Conservation (phyloP, 2,113 vertebrate species). For the Benitochromis conjunctus region DNA sequence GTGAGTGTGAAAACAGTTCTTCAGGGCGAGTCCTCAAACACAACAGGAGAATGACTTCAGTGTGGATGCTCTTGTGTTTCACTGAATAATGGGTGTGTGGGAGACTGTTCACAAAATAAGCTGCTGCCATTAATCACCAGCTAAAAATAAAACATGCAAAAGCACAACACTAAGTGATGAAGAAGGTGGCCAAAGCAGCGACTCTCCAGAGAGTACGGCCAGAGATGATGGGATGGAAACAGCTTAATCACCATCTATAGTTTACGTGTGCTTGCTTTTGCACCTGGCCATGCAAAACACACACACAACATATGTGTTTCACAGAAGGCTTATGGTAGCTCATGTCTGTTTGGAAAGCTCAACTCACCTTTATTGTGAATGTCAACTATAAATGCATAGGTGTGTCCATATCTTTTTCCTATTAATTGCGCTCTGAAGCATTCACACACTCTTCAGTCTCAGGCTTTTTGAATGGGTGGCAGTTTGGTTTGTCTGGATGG, state of each 20-base stretch:
- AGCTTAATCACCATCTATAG: slow-evolving; percentile 16
- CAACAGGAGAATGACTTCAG: not conserved
- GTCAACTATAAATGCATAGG: not conserved
- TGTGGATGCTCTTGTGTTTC: slow-evolving; percentile 19
- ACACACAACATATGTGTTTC: slow-evolving; percentile 2
- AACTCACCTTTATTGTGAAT: slow-evolving; percentile 26
- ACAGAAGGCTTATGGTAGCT: slow-evolving; percentile 3
- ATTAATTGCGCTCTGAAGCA: not conserved
- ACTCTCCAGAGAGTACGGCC: slow-evolving; percentile 12
- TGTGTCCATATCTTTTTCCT: not conserved
- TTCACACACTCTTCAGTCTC: not conserved
- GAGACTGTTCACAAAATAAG: not conserved
- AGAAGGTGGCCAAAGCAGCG: slow-evolving; percentile 42
- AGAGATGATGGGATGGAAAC: slow-evolving; percentile 28
- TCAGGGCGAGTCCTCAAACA: not conserved
- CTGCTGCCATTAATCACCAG: slow-evolving; percentile 28
- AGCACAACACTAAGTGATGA: slow-evolving; percentile 11
- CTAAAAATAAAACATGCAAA: slow-evolving; percentile 49
- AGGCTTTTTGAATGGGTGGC: not conserved
- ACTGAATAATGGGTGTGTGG: not conserved
- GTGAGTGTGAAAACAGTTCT: not conserved
- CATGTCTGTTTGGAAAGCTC: slow-evolving; percentile 2
- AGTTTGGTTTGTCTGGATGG: not conserved
- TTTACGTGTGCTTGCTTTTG: not conserved
- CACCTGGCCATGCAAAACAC: not conserved